phyloP scores from a whole-genome alignment of 2,888 invertebrate species.

The Ferrisia virgata region DNA sequence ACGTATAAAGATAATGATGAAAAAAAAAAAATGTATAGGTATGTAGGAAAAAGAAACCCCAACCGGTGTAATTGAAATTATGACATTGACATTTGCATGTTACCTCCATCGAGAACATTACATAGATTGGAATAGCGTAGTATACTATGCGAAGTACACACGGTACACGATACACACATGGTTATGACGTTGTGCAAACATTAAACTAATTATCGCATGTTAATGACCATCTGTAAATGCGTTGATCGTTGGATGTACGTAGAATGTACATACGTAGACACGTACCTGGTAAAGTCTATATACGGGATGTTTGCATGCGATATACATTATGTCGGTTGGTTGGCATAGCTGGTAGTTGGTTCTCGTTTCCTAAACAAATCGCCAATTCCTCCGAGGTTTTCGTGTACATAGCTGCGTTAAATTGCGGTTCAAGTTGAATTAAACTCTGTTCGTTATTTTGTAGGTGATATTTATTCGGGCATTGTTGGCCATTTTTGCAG shows the following conservation, averaged over 20 bases:
- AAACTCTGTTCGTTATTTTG: not conserved
- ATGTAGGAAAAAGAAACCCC: too few species aligned
- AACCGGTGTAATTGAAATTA: slow-evolving; percentile 6
- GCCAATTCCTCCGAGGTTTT: not conserved
- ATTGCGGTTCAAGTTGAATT: not conserved
- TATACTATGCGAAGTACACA: too few species aligned
- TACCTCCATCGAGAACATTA: not conserved
- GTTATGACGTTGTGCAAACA: slow-evolving; percentile 12
- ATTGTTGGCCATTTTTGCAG: not conserved
- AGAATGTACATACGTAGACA: not conserved
- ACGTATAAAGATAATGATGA: not conserved
- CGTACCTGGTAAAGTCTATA: not conserved
- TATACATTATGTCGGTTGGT: not conserved
- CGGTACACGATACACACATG: not conserved
- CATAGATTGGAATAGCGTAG: not conserved
- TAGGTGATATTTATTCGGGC: not conserved
- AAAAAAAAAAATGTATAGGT: too few species aligned
- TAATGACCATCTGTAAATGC: not conserved
- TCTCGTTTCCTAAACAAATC: not conserved
- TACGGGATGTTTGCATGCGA: not conserved
- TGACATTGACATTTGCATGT: slow-evolving; percentile 26
- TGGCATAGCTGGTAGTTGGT: not conserved
- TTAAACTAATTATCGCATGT: slow-evolving; percentile 15
- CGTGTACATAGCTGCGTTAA: not conserved
- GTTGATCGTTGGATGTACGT: not conserved